These are phyloP conservation scores for Drosophila seclusa DNA, from an alignment of 2,888 invertebrate species.

Conservation along the genomic window DNA sequence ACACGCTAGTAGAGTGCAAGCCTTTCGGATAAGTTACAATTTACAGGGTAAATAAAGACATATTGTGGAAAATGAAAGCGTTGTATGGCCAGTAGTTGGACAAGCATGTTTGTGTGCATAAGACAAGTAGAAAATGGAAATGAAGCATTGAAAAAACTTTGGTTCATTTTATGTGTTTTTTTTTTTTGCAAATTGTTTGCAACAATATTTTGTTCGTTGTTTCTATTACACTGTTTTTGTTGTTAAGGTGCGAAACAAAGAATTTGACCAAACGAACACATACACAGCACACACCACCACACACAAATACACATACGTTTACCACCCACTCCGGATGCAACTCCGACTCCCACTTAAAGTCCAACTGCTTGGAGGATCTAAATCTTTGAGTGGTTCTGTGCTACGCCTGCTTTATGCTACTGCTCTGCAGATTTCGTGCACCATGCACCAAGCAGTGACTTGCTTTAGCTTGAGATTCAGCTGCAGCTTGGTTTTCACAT, in stretches of 20 bases:
- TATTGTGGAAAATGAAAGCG: constrained; percentile 27
- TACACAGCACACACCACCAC: background rate
- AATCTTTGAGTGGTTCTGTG: constrained; percentile 52
- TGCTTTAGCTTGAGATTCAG: constrained; percentile 32
- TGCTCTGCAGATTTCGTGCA: constrained; percentile 36
- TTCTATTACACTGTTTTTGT: constrained; percentile 57
- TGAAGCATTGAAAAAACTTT: constrained; percentile 36
- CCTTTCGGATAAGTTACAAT: background rate
- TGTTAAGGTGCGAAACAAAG: constrained; percentile 69
- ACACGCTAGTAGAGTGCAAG: too few relatives aligned
- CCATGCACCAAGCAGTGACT: constrained; percentile 30
- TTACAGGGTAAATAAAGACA: constrained; percentile 23
- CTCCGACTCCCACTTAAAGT: background rate
- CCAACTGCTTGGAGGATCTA: constrained; percentile 38
- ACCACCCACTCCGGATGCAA: constrained; percentile 15
- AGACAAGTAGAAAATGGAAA: constrained; percentile 21
- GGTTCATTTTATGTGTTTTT: constrained; percentile 39
- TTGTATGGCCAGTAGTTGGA: constrained; percentile 42
- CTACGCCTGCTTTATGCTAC: constrained; percentile 46
- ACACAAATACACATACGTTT: constrained; percentile 15
- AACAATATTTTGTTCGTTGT: constrained; percentile 59
- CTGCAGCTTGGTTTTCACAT: constrained; percentile 34
- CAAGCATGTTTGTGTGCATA: constrained; percentile 26
- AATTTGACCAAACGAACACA: constrained; percentile 35
- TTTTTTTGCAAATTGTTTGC: constrained; percentile 51